These are phyloP conservation scores for Parthenolecanium corni DNA, from an alignment of 2,888 invertebrate species.

Conservation along the genomic window DNA sequence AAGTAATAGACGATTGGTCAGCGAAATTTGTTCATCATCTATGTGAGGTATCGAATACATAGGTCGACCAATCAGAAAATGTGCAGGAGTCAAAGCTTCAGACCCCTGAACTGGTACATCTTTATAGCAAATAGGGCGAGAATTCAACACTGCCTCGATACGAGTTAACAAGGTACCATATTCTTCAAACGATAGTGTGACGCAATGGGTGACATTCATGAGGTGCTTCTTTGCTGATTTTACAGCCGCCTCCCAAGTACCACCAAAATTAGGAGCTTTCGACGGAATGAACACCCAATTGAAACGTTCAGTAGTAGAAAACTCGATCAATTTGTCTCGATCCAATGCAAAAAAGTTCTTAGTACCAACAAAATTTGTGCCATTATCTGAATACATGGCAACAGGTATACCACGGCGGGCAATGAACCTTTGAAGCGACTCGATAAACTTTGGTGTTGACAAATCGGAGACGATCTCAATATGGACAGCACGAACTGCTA, in stretches of 20 bases:
- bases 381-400: background rate
- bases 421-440: background rate
- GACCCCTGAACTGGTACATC: background rate
- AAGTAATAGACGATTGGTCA: background rate
- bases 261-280: background rate
- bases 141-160: background rate
- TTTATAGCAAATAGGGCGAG: background rate
- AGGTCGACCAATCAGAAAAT: background rate
- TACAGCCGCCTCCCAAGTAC: background rate
- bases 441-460: background rate
- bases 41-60: background rate
- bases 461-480: background rate
- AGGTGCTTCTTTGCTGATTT: background rate
- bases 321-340: background rate
- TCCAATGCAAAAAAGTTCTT: background rate
- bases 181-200: background rate
- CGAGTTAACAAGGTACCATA: background rate
- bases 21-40: background rate
- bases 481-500: background rate
- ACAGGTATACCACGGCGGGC: background rate
- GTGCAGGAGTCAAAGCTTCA: background rate
- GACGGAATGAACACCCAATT: background rate
- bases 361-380: background rate
- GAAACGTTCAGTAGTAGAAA: background rate
- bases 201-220: background rate